Evolutionary conservation across 2,113 vertebrate genomes (phyloP), one percentile per base, ranked within the genome.

Genomic region (Pelecanus crispus): DNA sequence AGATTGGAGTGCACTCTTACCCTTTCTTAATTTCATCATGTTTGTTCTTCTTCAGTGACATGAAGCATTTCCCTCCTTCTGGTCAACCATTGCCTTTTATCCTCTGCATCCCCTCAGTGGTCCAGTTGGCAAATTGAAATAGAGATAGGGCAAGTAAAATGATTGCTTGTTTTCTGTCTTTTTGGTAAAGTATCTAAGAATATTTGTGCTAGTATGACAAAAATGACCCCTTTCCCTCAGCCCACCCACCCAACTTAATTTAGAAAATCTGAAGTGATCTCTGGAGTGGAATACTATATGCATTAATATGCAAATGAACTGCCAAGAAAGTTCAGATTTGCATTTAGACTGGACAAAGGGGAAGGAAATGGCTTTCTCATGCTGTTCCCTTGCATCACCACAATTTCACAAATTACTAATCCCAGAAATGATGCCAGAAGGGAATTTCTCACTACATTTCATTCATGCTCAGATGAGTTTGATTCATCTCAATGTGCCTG

Each of bases 281-380:
- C 97, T 96, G 95, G 96, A 97, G 97, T 97, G 97, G 97, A 98
- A 97, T 97, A 90, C 88, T 95, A 80, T 58, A 78, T 86, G 86
- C 94, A 98, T 98, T 98, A 98, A 97, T 97, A 97, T 95, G 97
- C 95, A 98, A 98, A 98, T 98, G 97, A 97, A 97, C 97, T 95
- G 96, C 97, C 97, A 94, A 86, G 94, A 93, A 98, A 98, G 97
- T 97, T 98, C 97, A 97, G 97, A 98, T 98, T 98, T 98, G 98
- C 98, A 98, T 98, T 98, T 97, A 98, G 97, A 98, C 97, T 96
- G 98, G 97, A 97, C 97, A 97, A 97, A 98, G 56, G 94, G 94
- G 94, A 91, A 97, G 93, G 95, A 97, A 96, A 96, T 96, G 93
- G 81, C 93, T 98, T 97, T 97, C 94, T 92, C 95, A 68, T 93